phyloP scores from a whole-genome alignment of 2,797 vertebrate genomes.

The Apogon talboti region DNA sequence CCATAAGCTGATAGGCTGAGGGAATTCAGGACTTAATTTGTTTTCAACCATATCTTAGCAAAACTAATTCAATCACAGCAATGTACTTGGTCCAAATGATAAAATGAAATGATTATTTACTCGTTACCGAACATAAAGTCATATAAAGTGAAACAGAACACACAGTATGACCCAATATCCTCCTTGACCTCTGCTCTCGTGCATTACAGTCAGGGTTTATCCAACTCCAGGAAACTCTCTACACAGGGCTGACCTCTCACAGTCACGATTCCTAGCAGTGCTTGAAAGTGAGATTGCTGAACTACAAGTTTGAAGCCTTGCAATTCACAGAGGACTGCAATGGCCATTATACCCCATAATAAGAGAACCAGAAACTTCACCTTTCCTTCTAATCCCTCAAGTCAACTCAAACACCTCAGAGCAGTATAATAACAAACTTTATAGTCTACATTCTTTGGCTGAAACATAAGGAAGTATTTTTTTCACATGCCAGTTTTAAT shows the following conservation, averaged over 20 bases:
- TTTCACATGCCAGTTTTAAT: too few species aligned
- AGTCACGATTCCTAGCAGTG: conserved; percentile 54
- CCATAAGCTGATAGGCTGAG: neutral
- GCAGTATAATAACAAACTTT: too few species aligned
- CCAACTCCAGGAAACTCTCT: conserved; percentile 44
- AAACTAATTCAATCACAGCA: conserved; percentile 3
- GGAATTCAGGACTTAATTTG: conserved; percentile 6
- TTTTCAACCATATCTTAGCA: conserved; percentile 10
- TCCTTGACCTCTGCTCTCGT: conserved; percentile 39
- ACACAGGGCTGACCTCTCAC: conserved; percentile 36
- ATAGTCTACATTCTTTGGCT: too few species aligned
- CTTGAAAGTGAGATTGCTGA: conserved; percentile 45
- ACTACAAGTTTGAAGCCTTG: conserved; percentile 45
- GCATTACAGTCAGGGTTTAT: conserved; percentile 60
- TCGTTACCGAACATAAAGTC: conserved; percentile 1
- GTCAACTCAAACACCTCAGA: too few species aligned
- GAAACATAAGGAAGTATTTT: too few species aligned
- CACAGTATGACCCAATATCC: conserved; percentile 43
- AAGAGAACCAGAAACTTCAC: neutral
- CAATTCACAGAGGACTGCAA: conserved; percentile 8
- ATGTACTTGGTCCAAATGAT: neutral
- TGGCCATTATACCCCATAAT: conserved; percentile 30
- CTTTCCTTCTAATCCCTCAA: too few species aligned
- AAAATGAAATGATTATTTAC: neutral
- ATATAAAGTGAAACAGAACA: conserved; percentile 7